Percentiles rank a stretch among this genome's conserved stretches.
Evolutionary conservation across 1,140 invertebrate species (phyloP).

Genomic region (Acromyrmex charruanus): DNA sequence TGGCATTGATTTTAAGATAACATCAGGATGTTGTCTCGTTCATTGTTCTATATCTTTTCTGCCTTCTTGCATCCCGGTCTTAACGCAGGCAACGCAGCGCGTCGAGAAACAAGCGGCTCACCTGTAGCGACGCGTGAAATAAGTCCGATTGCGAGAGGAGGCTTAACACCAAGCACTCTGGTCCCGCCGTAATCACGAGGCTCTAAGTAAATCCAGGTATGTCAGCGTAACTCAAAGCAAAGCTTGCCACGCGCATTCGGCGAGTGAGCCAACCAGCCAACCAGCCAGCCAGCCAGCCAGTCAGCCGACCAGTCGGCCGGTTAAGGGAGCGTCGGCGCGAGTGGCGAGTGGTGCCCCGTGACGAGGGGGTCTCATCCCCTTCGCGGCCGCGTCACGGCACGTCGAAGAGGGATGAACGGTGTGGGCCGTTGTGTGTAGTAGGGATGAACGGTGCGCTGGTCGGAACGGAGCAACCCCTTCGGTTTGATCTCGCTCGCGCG

Average conservation of each 20-base stretch:
- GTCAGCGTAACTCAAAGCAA: slow-evolving; percentile 58
- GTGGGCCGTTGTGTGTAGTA: neutral
- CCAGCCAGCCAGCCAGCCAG: neutral
- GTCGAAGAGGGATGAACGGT: slow-evolving; percentile 59
- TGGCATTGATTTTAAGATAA: neutral
- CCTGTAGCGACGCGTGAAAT: slow-evolving; percentile 46
- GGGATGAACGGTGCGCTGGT: slow-evolving; percentile 49
- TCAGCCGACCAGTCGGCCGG: slow-evolving; percentile 1
- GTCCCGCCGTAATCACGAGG: slow-evolving; percentile 50
- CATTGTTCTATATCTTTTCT: neutral
- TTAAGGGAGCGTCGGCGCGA: slow-evolving; percentile 46
- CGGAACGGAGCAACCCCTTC: slow-evolving; percentile 48
- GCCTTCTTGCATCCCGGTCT: neutral
- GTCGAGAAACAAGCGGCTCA: slow-evolving; percentile 9
- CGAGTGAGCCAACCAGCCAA: neutral
- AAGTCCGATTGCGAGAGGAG: slow-evolving; percentile 46
- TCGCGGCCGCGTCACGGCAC: slow-evolving; percentile 52
- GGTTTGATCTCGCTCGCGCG: slow-evolving; percentile 42
- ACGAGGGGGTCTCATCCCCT: slow-evolving; percentile 59
- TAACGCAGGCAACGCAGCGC: neutral
- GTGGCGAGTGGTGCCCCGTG: slow-evolving; percentile 34
- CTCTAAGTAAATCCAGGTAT: slow-evolving; percentile 61
- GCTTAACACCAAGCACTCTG: slow-evolving; percentile 18
- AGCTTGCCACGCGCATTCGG: slow-evolving; percentile 39
- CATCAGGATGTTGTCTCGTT: neutral